Evolutionary conservation across 1,140 invertebrate species (phyloP).

Genomic region (Lysiphlebus fabarum): DNA sequence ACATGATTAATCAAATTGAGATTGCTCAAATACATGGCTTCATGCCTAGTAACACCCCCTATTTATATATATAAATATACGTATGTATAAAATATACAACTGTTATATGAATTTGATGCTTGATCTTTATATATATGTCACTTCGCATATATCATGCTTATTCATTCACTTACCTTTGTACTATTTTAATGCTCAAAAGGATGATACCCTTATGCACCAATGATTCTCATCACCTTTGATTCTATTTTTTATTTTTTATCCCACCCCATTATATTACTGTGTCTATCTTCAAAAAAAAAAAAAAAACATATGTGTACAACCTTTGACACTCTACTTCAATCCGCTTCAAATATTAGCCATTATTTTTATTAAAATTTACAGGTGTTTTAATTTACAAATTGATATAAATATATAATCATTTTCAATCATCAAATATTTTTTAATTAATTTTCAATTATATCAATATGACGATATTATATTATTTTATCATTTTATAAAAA

Average conservation of each 20-base stretch:
- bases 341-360: too few relatives aligned
- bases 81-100: slow-evolving; percentile 19
- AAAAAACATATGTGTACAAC: too few relatives aligned
- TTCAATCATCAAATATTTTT: background rate
- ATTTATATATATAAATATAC: background rate
- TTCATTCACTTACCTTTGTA: background rate
- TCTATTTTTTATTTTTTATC: slow-evolving; percentile 20
- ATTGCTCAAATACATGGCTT: slow-evolving; percentile 35
- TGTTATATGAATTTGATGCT: background rate
- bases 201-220: slow-evolving; percentile 23
- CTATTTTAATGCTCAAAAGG: slow-evolving; percentile 23
- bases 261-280: background rate
- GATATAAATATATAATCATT: background rate
- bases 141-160: slow-evolving; percentile 34
- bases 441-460: background rate
- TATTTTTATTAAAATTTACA: background rate
- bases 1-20: slow-evolving; percentile 37
- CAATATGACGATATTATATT: too few relatives aligned
- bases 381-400: background rate
- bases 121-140: slow-evolving; percentile 31
- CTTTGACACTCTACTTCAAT: too few relatives aligned
- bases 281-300: too few relatives aligned
- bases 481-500: too few relatives aligned
- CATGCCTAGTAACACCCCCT: slow-evolving; percentile 42
- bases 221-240: slow-evolving; percentile 35